Conservation (phyloP, 2,888 invertebrate genomes). For the Melipona beecheii region DNA sequence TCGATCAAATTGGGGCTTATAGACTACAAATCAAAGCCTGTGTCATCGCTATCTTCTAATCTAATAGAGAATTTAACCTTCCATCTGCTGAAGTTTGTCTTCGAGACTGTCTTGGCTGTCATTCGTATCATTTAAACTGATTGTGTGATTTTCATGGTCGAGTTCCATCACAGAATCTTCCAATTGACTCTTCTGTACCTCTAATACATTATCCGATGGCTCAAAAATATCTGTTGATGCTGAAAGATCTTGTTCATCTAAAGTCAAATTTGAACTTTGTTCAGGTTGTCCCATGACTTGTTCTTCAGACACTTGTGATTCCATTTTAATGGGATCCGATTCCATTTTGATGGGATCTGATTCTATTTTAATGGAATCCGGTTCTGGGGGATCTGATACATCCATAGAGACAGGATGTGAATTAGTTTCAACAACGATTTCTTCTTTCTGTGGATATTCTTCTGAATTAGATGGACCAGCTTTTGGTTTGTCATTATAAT, state of each 20-base stretch:
- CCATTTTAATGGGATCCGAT: slow-evolving; percentile 42
- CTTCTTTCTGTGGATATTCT: slow-evolving; percentile 35
- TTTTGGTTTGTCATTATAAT: slow-evolving; percentile 45
- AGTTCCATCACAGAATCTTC: slow-evolving; percentile 78
- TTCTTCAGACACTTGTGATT: slow-evolving; percentile 39
- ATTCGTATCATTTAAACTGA: slow-evolving; percentile 80
- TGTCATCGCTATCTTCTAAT: background rate
- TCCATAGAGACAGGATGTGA: slow-evolving; percentile 32
- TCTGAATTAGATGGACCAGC: slow-evolving; percentile 31
- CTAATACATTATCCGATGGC: slow-evolving; percentile 64
- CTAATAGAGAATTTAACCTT: slow-evolving; percentile 73
- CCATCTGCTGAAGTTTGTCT: slow-evolving; percentile 82
- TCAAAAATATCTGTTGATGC: slow-evolving; percentile 77
- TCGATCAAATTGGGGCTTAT: slow-evolving; percentile 6
- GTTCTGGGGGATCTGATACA: slow-evolving; percentile 55
- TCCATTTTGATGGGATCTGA: slow-evolving; percentile 47
- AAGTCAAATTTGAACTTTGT: slow-evolving; percentile 48
- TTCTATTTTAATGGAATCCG: slow-evolving; percentile 57
- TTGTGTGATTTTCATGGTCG: slow-evolving; percentile 73
- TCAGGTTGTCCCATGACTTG: slow-evolving; percentile 60
- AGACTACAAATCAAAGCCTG: background rate
- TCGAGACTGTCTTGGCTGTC: slow-evolving; percentile 83
- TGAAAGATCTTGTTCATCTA: slow-evolving; percentile 70
- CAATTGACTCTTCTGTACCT: slow-evolving; percentile 65
- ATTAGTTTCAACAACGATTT: slow-evolving; percentile 29